These are phyloP conservation scores for Synchiropus splendidus DNA, from an alignment of 2,113 vertebrate genomes.

Conservation along the genomic window DNA sequence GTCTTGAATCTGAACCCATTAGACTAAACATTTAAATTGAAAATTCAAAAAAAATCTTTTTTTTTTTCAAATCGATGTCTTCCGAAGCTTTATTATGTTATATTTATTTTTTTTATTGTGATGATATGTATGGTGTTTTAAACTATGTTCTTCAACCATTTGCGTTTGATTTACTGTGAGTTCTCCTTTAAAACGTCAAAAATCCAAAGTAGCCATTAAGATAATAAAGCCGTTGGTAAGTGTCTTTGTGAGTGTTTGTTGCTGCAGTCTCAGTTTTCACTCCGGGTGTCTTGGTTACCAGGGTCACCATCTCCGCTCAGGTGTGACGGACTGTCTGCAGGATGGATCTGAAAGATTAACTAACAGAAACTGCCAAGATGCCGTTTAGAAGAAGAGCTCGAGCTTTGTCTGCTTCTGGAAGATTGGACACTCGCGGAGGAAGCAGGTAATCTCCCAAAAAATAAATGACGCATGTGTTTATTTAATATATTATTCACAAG, in stretches of 20 bases:
- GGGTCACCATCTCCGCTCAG: constrained; percentile 32
- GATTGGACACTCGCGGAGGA: constrained; percentile 54
- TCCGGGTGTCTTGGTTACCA: constrained; percentile 48
- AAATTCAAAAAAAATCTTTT: too few species aligned
- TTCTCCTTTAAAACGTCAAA: neutral
- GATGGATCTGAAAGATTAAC: too few species aligned
- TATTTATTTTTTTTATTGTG: too few species aligned
- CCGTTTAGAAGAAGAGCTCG: constrained; percentile 42
- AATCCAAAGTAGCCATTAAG: too few species aligned
- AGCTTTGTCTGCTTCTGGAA: constrained; percentile 63
- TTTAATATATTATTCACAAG: neutral
- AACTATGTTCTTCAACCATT: too few species aligned
- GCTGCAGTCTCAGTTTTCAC: neutral
- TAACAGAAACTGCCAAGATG: constrained; percentile 24
- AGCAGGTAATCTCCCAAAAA: constrained; percentile 57
- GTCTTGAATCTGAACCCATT: too few species aligned
- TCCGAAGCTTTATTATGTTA: too few species aligned
- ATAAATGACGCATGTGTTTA: neutral
- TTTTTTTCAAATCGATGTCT: too few species aligned
- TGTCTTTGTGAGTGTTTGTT: neutral
- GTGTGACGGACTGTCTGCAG: constrained; percentile 28
- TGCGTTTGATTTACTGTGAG: too few species aligned
- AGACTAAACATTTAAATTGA: too few species aligned
- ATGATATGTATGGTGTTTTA: too few species aligned
- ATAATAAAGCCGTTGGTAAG: neutral